Conservation (phyloP, 2,888 invertebrate genomes). For the Stegophylla sp. region DNA sequence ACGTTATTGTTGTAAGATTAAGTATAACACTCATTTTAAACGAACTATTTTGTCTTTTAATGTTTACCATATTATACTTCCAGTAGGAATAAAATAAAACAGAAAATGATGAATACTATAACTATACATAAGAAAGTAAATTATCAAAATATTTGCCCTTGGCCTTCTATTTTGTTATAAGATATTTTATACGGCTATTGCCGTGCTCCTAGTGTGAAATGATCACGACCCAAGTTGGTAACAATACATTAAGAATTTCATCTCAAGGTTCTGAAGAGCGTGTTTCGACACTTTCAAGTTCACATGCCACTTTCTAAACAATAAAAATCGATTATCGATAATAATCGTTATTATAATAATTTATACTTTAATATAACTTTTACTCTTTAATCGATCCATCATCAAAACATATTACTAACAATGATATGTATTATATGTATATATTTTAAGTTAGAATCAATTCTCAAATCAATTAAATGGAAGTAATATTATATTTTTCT, state of each 20-base stretch:
- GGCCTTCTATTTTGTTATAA: conserved; percentile 35
- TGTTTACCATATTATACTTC: neutral
- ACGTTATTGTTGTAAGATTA: too few species aligned
- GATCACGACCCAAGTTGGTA: conserved; percentile 43
- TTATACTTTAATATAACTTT: conserved; percentile 30
- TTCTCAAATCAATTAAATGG: neutral
- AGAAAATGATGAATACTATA: neutral
- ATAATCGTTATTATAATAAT: conserved; percentile 37
- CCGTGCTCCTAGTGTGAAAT: conserved; percentile 16
- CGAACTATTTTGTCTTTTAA: neutral
- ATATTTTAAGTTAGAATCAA: neutral
- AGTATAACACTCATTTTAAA: too few species aligned
- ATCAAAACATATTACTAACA: neutral
- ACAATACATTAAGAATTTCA: conserved; percentile 54
- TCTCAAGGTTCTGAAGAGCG: conserved; percentile 41
- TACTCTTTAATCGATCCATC: conserved; percentile 16
- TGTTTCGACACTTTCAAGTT: conserved; percentile 45
- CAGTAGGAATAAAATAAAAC: neutral
- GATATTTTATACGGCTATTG: conserved; percentile 29
- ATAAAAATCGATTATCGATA: conserved; percentile 48
- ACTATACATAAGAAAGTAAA: conserved; percentile 28
- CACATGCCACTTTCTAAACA: conserved; percentile 38
- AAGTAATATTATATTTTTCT: too few species aligned
- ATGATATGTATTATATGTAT: conserved; percentile 3
- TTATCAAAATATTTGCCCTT: conserved; percentile 43